These are phyloP conservation scores for Mimumesa dahlbomi DNA, from an alignment of 2,888 invertebrate species.

Conservation along the genomic window DNA sequence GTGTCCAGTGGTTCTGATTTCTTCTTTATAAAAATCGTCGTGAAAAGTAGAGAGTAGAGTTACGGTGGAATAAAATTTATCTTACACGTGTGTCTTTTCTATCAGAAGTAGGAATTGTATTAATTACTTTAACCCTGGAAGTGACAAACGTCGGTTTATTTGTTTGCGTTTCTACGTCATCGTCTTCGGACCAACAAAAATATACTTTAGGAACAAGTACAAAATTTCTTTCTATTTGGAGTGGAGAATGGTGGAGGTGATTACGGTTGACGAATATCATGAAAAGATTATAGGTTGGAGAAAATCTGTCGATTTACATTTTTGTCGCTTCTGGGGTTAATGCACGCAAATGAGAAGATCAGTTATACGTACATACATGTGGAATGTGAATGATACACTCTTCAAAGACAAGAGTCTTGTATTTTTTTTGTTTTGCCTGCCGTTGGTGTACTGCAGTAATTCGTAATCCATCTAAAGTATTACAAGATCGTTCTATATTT, in stretches of 20 bases:
- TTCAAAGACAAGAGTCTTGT: background rate
- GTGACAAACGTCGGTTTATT: background rate
- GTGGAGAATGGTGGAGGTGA: no score
- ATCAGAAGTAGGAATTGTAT: slow-evolving; percentile 5
- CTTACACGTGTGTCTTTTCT: slow-evolving; percentile 10
- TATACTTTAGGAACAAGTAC: background rate
- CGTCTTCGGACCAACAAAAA: background rate
- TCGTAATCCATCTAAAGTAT: background rate
- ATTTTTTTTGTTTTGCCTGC: no score
- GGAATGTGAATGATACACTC: slow-evolving; percentile 8
- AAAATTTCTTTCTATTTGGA: background rate
- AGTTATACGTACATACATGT: slow-evolving; percentile 3
- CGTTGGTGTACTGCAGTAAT: background rate
- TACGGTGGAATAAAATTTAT: slow-evolving; percentile 24
- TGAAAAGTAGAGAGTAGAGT: slow-evolving; percentile 22
- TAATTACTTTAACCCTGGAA: background rate
- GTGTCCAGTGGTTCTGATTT: background rate
- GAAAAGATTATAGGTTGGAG: background rate
- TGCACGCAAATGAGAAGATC: slow-evolving; percentile 2
- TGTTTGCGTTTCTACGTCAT: background rate
- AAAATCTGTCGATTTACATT: background rate
- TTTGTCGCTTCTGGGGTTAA: slow-evolving; percentile 1
- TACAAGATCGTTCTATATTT: background rate
- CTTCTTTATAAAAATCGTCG: slow-evolving; percentile 17
- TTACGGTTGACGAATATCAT: no score